phyloP scores from a whole-genome alignment of 1,140 invertebrate species.

The Drosophila tristis region DNA sequence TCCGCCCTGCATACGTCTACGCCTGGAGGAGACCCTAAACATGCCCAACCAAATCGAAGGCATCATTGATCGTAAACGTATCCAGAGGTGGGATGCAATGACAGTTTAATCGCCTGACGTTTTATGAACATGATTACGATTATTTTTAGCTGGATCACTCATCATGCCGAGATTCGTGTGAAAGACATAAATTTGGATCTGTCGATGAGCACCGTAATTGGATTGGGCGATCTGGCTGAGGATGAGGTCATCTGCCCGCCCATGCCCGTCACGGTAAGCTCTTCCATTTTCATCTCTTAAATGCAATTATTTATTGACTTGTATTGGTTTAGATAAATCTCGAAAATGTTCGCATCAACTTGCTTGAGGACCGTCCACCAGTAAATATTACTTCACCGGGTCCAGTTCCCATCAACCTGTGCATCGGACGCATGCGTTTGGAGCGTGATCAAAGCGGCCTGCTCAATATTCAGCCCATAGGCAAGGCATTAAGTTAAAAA shows the following conservation, averaged over 20 bases:
- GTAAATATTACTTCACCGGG: conserved; percentile 93
- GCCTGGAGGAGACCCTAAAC: conserved; percentile 87
- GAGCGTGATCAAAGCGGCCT: conserved; percentile 88
- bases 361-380: conserved; percentile 92
- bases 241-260: conserved; percentile 92
- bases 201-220: conserved; percentile 92
- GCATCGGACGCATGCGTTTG: conserved; percentile 89
- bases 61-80: conserved; percentile 76
- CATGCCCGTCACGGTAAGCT: conserved; percentile 90
- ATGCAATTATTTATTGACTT: conserved; percentile 7
- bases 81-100: conserved; percentile 60
- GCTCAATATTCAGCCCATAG: conserved; percentile 89
- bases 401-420: conserved; percentile 91
- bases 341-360: conserved; percentile 88
- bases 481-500: neutral
- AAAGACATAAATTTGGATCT: conserved; percentile 89
- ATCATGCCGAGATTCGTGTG: conserved; percentile 87
- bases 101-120: too few relatives aligned
- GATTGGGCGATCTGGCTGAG: conserved; percentile 92
- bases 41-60: conserved; percentile 67
- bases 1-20: conserved; percentile 86
- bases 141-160: conserved; percentile 82
- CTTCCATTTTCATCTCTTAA: neutral
- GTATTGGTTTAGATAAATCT: conserved; percentile 86
- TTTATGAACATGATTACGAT: too few relatives aligned